A percentile compares a stretch with the other conserved stretches of the same genome.
These are phyloP conservation scores for Suricata suricatta DNA, from an alignment of 2,113 vertebrate genomes.

Conservation along the genomic window DNA sequence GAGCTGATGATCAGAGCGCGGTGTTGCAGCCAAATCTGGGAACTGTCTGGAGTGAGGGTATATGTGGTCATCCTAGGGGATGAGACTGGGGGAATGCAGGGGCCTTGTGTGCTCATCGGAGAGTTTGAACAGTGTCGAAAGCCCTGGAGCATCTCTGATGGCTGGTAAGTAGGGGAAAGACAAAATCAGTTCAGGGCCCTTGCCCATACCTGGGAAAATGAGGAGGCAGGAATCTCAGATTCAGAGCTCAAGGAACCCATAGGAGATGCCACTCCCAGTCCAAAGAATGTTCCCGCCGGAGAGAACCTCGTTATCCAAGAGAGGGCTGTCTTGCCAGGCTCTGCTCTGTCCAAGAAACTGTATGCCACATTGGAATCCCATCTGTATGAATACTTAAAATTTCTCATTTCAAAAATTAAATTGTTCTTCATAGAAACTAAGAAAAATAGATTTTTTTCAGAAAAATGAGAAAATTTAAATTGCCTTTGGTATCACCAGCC, in stretches of 20 bases:
- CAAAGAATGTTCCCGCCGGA: background rate
- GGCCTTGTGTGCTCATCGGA: background rate
- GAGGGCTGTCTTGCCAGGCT: background rate
- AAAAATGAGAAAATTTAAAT: constrained; percentile 49
- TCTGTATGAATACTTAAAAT: constrained; percentile 58
- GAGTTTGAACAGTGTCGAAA: background rate
- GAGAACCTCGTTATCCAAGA: constrained; percentile 10
- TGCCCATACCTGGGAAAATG: background rate
- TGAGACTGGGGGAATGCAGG: background rate
- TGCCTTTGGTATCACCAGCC: background rate
- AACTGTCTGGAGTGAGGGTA: background rate
- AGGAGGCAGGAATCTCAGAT: background rate
- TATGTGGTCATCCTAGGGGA: background rate
- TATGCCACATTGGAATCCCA: constrained; percentile 23
- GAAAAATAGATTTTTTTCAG: background rate
- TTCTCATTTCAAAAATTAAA: constrained; percentile 46
- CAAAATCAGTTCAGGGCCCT: background rate
- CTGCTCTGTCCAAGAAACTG: constrained; percentile 26
- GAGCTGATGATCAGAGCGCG: background rate
- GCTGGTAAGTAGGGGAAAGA: background rate
- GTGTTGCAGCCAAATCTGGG: background rate
- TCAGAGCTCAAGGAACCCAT: background rate
- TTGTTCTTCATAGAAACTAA: constrained; percentile 33
- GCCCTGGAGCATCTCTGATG: background rate
- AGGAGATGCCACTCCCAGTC: background rate